Percentiles rank a stretch among this genome's conserved stretches.
Evolutionary conservation across 2,113 vertebrate species (phyloP).

Genomic region (Hucho hucho): DNA sequence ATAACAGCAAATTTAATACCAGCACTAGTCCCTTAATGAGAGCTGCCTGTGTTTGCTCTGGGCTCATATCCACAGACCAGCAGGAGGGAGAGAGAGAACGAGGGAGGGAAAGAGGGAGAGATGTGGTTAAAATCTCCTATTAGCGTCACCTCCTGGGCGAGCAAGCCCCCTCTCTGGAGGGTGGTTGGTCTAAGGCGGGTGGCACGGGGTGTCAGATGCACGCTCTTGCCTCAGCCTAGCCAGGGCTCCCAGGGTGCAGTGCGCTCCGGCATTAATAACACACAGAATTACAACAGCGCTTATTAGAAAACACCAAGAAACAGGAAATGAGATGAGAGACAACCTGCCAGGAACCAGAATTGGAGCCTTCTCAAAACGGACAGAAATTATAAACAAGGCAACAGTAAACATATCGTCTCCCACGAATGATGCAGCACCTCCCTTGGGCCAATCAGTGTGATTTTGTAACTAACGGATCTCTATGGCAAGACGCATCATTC

Average conservation of each 20-base stretch:
- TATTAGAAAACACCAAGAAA: conserved; percentile 62
- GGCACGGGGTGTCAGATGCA: conserved; percentile 14
- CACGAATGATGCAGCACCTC: too few species aligned
- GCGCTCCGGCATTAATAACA: conserved; percentile 54
- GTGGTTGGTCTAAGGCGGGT: conserved; percentile 6
- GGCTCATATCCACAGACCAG: conserved; percentile 66
- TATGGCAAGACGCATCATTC: too few species aligned
- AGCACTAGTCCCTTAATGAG: conserved; percentile 72
- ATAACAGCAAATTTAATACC: conserved; percentile 73
- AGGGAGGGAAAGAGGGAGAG: background rate
- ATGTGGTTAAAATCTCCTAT: conserved; percentile 34
- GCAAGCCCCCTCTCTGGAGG: background rate
- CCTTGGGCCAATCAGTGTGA: too few species aligned
- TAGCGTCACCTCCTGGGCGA: conserved; percentile 13
- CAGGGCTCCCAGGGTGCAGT: conserved; percentile 22
- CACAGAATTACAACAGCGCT: conserved; percentile 51
- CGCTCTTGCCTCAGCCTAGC: conserved; percentile 40
- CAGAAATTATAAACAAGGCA: background rate
- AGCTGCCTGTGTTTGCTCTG: conserved; percentile 67
- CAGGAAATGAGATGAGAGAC: conserved; percentile 56
- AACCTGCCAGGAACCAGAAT: conserved; percentile 43
- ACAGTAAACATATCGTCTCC: too few species aligned
- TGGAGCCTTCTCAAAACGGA: conserved; percentile 29
- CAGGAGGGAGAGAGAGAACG: conserved; percentile 46
- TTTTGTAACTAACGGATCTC: too few species aligned